These are phyloP conservation scores for Sussaba pulchella DNA, from an alignment of 2,888 invertebrate genomes.

Conservation along the genomic window DNA sequence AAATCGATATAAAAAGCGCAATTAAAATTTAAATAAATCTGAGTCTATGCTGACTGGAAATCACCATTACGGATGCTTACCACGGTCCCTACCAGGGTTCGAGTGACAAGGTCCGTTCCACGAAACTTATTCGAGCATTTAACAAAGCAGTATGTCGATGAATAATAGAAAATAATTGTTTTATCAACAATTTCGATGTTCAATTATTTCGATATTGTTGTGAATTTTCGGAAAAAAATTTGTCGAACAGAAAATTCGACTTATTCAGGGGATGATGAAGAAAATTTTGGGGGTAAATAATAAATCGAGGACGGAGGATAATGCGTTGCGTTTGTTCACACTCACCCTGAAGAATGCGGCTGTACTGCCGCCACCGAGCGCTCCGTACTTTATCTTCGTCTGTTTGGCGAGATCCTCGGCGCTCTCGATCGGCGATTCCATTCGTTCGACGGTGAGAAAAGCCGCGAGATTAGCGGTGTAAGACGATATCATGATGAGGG, in stretches of 20 bases:
- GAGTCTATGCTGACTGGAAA: too few species aligned
- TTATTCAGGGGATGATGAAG: neutral
- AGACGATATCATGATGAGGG: slow-evolving; percentile 95
- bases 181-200: neutral
- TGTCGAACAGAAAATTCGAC: too few species aligned
- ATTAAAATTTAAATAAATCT: too few species aligned
- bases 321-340: slow-evolving; percentile 7
- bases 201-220: too few species aligned
- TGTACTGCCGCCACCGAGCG: slow-evolving; percentile 95
- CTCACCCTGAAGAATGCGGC: slow-evolving; percentile 94
- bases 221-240: too few species aligned
- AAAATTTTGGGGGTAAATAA: neutral
- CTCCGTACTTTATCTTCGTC: slow-evolving; percentile 98
- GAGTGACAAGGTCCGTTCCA: too few species aligned
- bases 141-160: too few species aligned
- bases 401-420: slow-evolving; percentile 97
- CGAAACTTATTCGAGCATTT: too few species aligned
- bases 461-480: slow-evolving; percentile 98
- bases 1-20: too few species aligned
- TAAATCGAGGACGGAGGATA: neutral
- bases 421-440: slow-evolving; percentile 95
- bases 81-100: too few species aligned
- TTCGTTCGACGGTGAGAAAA: slow-evolving; percentile 95
- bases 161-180: neutral
- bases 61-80: too few species aligned